Evolutionary conservation across 1,140 invertebrate genomes (phyloP), one percentile per base, ranked within the genome.

Genomic region (Drosophila sp.): DNA sequence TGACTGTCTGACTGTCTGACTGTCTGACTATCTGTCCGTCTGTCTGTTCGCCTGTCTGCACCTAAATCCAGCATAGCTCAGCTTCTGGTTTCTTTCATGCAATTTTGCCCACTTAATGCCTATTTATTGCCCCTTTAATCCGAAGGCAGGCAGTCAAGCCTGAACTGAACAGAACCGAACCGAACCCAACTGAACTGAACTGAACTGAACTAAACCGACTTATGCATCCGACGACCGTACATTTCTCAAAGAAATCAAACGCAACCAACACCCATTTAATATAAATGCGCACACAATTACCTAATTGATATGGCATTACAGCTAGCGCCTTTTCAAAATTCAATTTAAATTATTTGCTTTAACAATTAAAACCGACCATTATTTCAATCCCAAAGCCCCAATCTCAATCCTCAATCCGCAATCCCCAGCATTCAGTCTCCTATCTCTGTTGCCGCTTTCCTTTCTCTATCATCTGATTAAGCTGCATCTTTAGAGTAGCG

Each of bases 51-150:
- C 41, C 7, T 45, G 41, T 7, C 50, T 53, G 41, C 43, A 25
- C 16, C 43, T 43, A 56, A 58, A 53, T 41, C 41, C 64, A 57
- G 54, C 32, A 50, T 56, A 38, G 34, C 2, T 11, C 56, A 58
- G 43, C 56, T 41, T 21, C 46, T 34, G 48, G 14, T 36, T 18
- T 34, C 38, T 36, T 36, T 21, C 7, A 45, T 18, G 48, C 46
- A 53, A 62, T 61, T 56, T 58, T 78, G 67, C 78, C 82, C 75
- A 87, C 82, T 87, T 86, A 87, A 87, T 87, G 78, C 82, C 82
- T 87, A 86, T 86, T 87, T 82, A 86, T 78, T 86, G 82, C 78
- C 82, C 72, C 66, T 82, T 87, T 87, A 87, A 86, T 87, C 59
- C 82, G 27, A 63, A 45, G 14, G 25, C 53, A 62, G 65, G 72